Evolutionary conservation across 2,113 vertebrate species (phyloP), one percentile per base, ranked within the genome.

Genomic region (Smithornis capensis): DNA sequence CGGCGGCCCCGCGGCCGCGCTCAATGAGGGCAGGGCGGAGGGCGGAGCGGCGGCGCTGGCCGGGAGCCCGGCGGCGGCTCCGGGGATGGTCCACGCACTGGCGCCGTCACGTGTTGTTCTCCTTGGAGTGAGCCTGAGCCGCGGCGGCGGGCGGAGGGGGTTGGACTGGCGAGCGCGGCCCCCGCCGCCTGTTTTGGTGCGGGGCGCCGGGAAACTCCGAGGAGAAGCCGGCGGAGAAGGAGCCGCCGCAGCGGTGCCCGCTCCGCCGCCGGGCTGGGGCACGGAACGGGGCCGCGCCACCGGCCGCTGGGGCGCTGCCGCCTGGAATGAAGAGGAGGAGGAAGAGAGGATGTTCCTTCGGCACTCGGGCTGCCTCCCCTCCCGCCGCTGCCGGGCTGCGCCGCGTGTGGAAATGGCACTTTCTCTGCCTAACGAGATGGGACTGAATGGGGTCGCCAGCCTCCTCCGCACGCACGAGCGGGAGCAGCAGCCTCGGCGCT

Each of bases 41-140:
- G 87, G 90, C 84, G 95, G 94, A 59, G 81, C 87, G 57, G 97
- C 81, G 95, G 95, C 95, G 97, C 87, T 95, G 92, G 85, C 81
- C 60, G 44, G 82, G 92, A 75, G 92, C 83, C 87, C 44, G 89
- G 88, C 89, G 95, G 83, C 83, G 70, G 92, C 93, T 90, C 87
- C 82, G 87, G 95, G 89, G 93, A 95, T 95, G 96, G 97, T 97
- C 97, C 97, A 93, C 93, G 97, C 97, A 92, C 81, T 59, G 97
- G 80, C 68, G 96, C 91, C 94, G 94, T 98, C 97, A 97, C 97
- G 97, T 98, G 98, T 82, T 92, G 92, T 84, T 89, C 84, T 95
- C 69, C 93, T 96, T 44, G 79, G 95, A 96, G 97, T 55, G 95
- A 97, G 96, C 94, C 95, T 67, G 93, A 97, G 92, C 73, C 77